These are phyloP conservation scores for Reinhardtius hippoglossoides DNA, from an alignment of 2,113 vertebrate genomes.

Conservation along the genomic window DNA sequence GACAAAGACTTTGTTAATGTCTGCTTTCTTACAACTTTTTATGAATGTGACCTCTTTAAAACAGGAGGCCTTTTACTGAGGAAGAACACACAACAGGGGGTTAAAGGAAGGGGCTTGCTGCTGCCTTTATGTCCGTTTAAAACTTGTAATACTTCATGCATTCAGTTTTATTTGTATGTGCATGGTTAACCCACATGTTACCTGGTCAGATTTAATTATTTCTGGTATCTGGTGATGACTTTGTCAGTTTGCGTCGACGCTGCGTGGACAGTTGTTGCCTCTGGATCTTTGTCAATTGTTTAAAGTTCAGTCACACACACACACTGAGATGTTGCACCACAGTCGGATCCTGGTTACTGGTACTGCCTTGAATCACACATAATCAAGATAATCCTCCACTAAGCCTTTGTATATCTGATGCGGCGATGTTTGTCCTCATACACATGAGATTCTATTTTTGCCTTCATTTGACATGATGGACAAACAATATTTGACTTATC, in stretches of 20 bases:
- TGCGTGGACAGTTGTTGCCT: background rate
- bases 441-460: background rate
- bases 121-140: background rate
- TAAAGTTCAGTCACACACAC: conserved; percentile 9
- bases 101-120: background rate
- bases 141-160: background rate
- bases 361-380: too few relatives aligned
- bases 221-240: background rate
- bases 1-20: background rate
- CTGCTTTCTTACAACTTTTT: background rate
- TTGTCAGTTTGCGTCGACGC: background rate
- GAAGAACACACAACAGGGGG: too few relatives aligned
- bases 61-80: too few relatives aligned
- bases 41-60: background rate
- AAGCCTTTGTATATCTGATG: too few relatives aligned
- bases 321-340: background rate
- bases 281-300: background rate
- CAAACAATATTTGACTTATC: too few relatives aligned
- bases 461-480: background rate
- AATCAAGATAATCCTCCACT: too few relatives aligned
- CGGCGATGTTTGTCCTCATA: conserved; percentile 2
- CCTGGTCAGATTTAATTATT: background rate
- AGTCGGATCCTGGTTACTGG: too few relatives aligned
- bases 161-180: background rate
- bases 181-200: background rate